Evolutionary conservation across 2,113 vertebrate species (phyloP), one percentile per base, ranked within the genome.

Genomic region (Mesitornis unicolor): DNA sequence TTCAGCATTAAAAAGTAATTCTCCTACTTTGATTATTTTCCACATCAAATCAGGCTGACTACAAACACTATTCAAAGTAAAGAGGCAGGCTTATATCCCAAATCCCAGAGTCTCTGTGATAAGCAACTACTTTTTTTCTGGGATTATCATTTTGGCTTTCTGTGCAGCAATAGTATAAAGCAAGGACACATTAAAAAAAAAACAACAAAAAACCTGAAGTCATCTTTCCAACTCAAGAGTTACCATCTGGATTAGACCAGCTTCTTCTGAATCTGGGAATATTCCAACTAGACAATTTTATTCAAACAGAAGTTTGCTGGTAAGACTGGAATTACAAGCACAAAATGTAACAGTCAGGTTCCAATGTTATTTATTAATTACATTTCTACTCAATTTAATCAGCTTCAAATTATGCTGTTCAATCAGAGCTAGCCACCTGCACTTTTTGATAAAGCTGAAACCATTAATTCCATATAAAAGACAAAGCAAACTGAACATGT

Each of bases 401-500:
- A 91, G n/a, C 22, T 94, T 91, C 38, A 84, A 74, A 92, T 84
- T 40, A 60, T 2, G 16, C 67, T 84, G 24, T 67, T 86, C 70
- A 82, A 69, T 69, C 71, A 59, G 29, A 84, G 48, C 16, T 57
- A 45, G 43, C 38, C n/a, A 85, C 70, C 69, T 94, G 85, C 33
- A 83, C 25, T 57, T 86, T 67, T 65, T 91, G 78, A 89, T 90
- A 88, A 87, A 87, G 57, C 19, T 74, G 25, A 91, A 94, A 95
- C 81, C 42, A 59, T 2, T 2, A 77, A 74, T 50, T 33, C 29
- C 28, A 38, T 21, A 85, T 33, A 83, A 79, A 89, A 75, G 38
- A 89, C 18, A 29, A 89, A 22, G 89, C 93, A 73, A 82, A 70
- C 13, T 82, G 48, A 79, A 85, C 6, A 22, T 3, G 19, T 65